Evolutionary conservation across 2,113 vertebrate species (phyloP), one percentile per base, ranked within the genome.

Genomic region (Osmerus eperlanus): DNA sequence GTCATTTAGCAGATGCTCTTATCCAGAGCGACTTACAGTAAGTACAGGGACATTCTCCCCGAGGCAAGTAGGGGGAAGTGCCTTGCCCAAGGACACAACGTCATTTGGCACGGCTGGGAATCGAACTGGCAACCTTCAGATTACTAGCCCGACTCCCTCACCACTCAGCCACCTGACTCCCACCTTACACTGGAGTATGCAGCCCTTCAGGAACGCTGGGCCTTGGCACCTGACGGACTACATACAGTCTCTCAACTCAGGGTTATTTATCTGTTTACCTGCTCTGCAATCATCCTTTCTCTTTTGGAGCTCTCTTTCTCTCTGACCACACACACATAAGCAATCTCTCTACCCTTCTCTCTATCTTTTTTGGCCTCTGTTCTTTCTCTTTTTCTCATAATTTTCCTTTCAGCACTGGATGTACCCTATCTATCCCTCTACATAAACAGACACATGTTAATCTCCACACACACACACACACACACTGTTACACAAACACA

Each of bases 151-250:
- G n/a, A n/a, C n/a, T n/a, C n/a, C n/a, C n/a, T n/a, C n/a, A n/a
- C n/a, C n/a, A n/a, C n/a, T n/a, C n/a, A n/a, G n/a, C n/a, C n/a
- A n/a, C n/a, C n/a, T n/a, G n/a, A n/a, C n/a, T n/a, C n/a, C n/a
- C n/a, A 74, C 65, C 81, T 79, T 68, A 65, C 71, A 36, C 77
- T 7, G 51, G 74, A 76, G 79, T 81, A 78, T 72, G 54, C 72
- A 55, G 71, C 75, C 73, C 74, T 75, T 62, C 54, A 76, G 67
- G 61, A 78, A 81, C 78, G 77, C 67, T 18, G 66, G 8, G 29
- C 72, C 68, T 28, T 63, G 6, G 47, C 65, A 36, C 68, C 72
- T n/a, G 69, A 80, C 62, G 67, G 15, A 64, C 71, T 55, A 51
- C 73, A 55, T 51, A 61, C 75, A 23, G 29, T 56, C 41, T 28